phyloP scores from a whole-genome alignment of 2,888 invertebrate species.

The Omphaloscelis lunosa region DNA sequence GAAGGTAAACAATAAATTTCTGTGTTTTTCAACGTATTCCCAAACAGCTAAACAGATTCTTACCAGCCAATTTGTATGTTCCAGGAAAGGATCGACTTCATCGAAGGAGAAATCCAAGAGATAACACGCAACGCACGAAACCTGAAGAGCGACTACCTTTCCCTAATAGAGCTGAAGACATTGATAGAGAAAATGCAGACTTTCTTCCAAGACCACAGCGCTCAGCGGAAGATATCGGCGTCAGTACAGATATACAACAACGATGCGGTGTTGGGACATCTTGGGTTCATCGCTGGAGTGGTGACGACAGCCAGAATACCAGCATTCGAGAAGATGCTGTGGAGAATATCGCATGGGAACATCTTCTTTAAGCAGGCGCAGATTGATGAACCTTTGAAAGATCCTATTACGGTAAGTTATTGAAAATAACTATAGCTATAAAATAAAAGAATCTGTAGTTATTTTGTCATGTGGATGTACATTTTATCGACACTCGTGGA shows the following conservation, averaged over 20 bases:
- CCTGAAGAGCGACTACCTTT: slow-evolving; percentile 85
- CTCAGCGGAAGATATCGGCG: slow-evolving; percentile 86
- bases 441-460: background rate
- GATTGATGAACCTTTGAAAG: slow-evolving; percentile 85
- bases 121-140: slow-evolving; percentile 88
- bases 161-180: slow-evolving; percentile 84
- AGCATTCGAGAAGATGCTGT: slow-evolving; percentile 87
- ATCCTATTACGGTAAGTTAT: slow-evolving; percentile 84
- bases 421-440: background rate
- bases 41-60: background rate
- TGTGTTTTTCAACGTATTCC: background rate
- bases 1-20: background rate
- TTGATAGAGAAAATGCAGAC: slow-evolving; percentile 87
- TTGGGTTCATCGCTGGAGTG: slow-evolving; percentile 88
- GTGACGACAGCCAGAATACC: slow-evolving; percentile 85
- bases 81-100: slow-evolving; percentile 89
- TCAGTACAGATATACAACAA: slow-evolving; percentile 86
- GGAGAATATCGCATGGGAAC: slow-evolving; percentile 89
- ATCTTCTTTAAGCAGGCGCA: slow-evolving; percentile 89
- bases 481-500: background rate
- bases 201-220: slow-evolving; percentile 92
- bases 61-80: slow-evolving; percentile 49
- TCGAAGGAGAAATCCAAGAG: slow-evolving; percentile 89
- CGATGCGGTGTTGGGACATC: slow-evolving; percentile 84
- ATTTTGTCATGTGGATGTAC: background rate